Conservation (phyloP, 2,888 invertebrate genomes). For the Bedellia somnulentella region DNA sequence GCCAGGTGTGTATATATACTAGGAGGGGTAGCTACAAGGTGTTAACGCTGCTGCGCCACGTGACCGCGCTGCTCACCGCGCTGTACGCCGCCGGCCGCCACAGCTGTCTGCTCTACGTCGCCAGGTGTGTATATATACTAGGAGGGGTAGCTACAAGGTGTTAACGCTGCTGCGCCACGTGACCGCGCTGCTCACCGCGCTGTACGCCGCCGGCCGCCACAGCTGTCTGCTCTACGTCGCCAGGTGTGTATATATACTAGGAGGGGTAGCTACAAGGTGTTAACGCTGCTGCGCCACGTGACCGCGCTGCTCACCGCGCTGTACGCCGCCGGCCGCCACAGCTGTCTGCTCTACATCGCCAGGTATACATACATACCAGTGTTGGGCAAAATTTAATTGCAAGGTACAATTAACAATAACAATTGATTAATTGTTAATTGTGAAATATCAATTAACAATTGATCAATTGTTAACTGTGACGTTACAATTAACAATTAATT, state of each 20-base stretch:
- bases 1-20: not conserved
- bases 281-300: constrained; percentile 40
- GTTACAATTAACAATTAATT: too few species aligned
- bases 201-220: constrained; percentile 81
- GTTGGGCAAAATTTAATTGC: too few species aligned
- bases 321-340: constrained; percentile 81
- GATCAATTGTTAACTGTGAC: too few species aligned
- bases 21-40: not conserved
- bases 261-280: not conserved
- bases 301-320: constrained; percentile 26
- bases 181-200: constrained; percentile 15
- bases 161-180: constrained; percentile 40
- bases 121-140: not conserved
- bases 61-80: constrained; percentile 27
- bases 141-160: not conserved
- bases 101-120: constrained; percentile 22
- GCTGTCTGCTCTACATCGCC: constrained; percentile 1
- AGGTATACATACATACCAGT: not conserved
- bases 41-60: constrained; percentile 20
- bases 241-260: not conserved
- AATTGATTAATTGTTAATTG: too few species aligned
- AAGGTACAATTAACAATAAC: too few species aligned
- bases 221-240: constrained; percentile 20
- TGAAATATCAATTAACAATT: too few species aligned
- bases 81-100: constrained; percentile 81